These are phyloP conservation scores for Nudaria mundana DNA, from an alignment of 2,888 invertebrate genomes.

Conservation along the genomic window DNA sequence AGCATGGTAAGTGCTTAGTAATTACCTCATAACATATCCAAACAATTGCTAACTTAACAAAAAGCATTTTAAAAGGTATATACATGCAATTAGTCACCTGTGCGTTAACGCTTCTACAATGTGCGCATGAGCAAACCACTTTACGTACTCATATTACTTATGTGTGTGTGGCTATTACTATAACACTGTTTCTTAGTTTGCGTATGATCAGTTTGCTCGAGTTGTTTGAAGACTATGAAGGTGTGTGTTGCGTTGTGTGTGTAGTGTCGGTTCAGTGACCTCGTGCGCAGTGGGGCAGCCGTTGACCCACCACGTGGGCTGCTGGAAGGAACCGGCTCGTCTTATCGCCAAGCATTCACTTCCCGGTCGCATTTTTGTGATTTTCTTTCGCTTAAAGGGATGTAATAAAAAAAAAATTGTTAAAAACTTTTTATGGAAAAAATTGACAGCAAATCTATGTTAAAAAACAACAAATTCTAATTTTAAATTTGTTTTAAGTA, in stretches of 20 bases:
- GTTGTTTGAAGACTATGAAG: constrained; percentile 12
- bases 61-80: constrained; percentile 30
- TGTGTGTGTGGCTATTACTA: constrained; percentile 18
- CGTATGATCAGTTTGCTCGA: constrained; percentile 23
- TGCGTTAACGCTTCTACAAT: constrained; percentile 28
- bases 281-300: constrained; percentile 73
- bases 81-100: constrained; percentile 61
- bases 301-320: constrained; percentile 77
- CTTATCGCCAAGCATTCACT: constrained; percentile 48
- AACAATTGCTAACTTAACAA: constrained; percentile 24
- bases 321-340: constrained; percentile 45
- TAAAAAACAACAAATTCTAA: no score
- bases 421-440: no score
- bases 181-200: constrained; percentile 15
- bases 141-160: constrained; percentile 2
- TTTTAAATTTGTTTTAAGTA: no score
- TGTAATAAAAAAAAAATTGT: no score
- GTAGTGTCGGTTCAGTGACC: constrained; percentile 61
- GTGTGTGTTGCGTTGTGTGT: constrained; percentile 28
- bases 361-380: constrained; percentile 45
- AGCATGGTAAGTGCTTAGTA: no score
- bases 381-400: constrained; percentile 14
- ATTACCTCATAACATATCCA: no score
- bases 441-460: no score
- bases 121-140: constrained; percentile 32